Percentiles rank a stretch among this genome's conserved stretches.
Conservation (phyloP, 2,888 invertebrate species). For the Aleiodes leptofemur region DNA sequence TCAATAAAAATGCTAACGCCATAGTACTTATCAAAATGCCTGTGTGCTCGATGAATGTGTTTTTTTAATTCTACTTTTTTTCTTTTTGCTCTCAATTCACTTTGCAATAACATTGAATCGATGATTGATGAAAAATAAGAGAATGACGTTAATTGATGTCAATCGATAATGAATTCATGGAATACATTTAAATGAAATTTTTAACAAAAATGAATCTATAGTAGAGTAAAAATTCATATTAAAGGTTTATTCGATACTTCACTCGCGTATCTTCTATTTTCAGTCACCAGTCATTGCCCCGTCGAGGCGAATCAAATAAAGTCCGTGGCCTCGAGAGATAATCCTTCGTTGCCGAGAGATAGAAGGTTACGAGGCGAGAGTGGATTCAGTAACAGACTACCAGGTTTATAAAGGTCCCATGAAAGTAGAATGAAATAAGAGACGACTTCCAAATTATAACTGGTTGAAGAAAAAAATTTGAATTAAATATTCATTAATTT, state of each 20-base stretch:
- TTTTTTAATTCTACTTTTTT: no score
- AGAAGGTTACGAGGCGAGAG: conserved; percentile 32
- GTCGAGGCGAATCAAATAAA: conserved; percentile 43
- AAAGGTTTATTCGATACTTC: conserved; percentile 36
- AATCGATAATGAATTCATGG: conserved; percentile 2
- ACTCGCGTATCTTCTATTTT: conserved; percentile 9
- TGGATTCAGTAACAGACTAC: conserved; percentile 24
- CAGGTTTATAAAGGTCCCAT: neutral
- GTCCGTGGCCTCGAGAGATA: conserved; percentile 42
- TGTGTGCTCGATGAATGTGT: no score
- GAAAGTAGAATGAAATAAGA: conserved; percentile 36
- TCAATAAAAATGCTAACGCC: conserved; percentile 6
- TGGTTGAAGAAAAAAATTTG: neutral
- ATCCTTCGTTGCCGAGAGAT: conserved; percentile 30
- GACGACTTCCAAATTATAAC: conserved; percentile 16
- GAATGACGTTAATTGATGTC: neutral
- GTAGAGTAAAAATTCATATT: conserved; percentile 15
- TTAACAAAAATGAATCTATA: neutral
- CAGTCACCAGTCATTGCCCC: conserved; percentile 29
- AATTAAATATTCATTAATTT: neutral
- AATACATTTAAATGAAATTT: neutral
- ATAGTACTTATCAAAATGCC: no score
- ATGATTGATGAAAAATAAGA: no score
- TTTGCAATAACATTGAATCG: no score
- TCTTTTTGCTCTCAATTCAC: no score